These are phyloP conservation scores for Chondrosia reniformis DNA, from an alignment of 37 sponge, comb jelly and placozoan species.

Conservation along the genomic window DNA sequence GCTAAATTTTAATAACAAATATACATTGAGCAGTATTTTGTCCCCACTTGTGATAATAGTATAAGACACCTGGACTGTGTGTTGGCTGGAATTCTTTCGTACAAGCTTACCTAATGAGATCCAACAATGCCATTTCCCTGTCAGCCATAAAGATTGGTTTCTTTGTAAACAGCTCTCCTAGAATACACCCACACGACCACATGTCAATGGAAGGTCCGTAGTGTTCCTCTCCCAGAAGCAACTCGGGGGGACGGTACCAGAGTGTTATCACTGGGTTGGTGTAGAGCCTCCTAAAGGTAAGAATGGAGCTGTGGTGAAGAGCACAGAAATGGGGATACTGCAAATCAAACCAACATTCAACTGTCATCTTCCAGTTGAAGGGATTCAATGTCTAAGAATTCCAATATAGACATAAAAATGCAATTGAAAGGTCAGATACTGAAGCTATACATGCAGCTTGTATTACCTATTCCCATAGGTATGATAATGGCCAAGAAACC, in stretches of 20 bases:
- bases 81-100: neutral
- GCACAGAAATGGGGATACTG: too few species aligned
- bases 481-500: too few species aligned
- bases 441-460: too few species aligned
- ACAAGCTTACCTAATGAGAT: conserved; percentile 69
- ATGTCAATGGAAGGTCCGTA: conserved; percentile 95
- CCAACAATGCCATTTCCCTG: conserved; percentile 76
- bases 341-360: neutral
- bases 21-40: too few species aligned
- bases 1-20: too few species aligned
- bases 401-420: too few species aligned
- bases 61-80: neutral
- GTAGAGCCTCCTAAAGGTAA: conserved; percentile 88
- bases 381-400: too few species aligned
- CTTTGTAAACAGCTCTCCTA: conserved; percentile 90
- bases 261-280: conserved; percentile 96
- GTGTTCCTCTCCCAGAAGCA: conserved; percentile 92
- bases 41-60: too few species aligned
- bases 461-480: too few species aligned
- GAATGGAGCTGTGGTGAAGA: too few species aligned
- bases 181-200: conserved; percentile 98
- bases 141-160: conserved; percentile 81
- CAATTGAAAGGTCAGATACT: too few species aligned
- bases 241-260: conserved; percentile 98
- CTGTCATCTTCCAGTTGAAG: too few species aligned